phyloP scores from a whole-genome alignment of 2,113 vertebrate species.

The Mola mola region DNA sequence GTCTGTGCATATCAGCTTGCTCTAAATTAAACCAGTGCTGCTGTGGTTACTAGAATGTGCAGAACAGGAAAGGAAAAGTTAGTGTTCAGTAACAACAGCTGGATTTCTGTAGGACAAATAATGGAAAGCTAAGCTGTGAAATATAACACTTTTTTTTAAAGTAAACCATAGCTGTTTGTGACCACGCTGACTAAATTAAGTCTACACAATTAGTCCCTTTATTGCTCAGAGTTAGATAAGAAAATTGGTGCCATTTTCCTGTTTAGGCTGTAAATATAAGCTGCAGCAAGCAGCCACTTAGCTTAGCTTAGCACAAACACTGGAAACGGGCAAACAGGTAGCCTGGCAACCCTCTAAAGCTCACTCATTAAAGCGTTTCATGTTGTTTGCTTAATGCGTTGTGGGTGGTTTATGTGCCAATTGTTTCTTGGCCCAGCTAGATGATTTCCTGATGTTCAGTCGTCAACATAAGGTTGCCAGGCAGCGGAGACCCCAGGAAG shows the following conservation, averaged over 20 bases:
- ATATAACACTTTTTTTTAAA: slow-evolving; percentile 13
- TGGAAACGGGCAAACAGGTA: neutral
- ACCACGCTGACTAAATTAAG: too few species aligned
- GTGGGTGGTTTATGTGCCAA: neutral
- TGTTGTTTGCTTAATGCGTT: neutral
- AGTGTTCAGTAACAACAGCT: slow-evolving; percentile 37
- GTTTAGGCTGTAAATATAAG: neutral
- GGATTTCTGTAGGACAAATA: slow-evolving; percentile 10
- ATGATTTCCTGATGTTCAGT: neutral
- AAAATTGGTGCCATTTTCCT: too few species aligned
- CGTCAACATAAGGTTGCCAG: neutral
- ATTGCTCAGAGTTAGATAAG: too few species aligned
- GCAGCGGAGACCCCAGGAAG: neutral
- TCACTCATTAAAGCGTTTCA: neutral
- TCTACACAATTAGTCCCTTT: neutral
- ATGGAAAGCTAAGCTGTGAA: slow-evolving; percentile 11
- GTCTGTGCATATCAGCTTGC: slow-evolving; percentile 4
- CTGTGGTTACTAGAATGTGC: slow-evolving; percentile 17
- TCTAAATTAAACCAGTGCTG: slow-evolving; percentile 34
- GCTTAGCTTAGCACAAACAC: slow-evolving; percentile 4
- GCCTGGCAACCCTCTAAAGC: neutral
- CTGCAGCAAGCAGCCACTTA: neutral
- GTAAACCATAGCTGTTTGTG: neutral
- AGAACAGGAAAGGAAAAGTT: slow-evolving; percentile 42
- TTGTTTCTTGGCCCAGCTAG: neutral